These are phyloP conservation scores for Pseudotriccus pelzelni DNA, from an alignment of 2,797 vertebrate genomes.

Conservation along the genomic window DNA sequence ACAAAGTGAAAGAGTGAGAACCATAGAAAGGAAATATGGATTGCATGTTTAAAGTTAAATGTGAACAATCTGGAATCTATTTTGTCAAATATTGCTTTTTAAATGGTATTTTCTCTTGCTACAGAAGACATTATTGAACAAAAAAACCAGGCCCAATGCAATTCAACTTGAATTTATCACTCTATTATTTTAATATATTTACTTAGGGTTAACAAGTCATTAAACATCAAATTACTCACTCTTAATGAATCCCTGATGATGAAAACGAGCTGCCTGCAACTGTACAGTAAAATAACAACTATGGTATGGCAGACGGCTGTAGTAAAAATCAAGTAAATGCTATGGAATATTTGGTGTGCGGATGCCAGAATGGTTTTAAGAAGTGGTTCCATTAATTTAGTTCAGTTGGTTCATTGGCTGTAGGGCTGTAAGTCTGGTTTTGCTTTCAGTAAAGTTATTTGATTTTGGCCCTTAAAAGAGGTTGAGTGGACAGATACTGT, in stretches of 20 bases:
- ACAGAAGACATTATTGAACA: conserved; percentile 61
- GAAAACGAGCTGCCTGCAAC: conserved; percentile 70
- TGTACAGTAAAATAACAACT: conserved; percentile 69
- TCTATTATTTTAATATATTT: conserved; percentile 80
- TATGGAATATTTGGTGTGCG: conserved; percentile 24
- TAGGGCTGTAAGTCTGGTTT: background rate
- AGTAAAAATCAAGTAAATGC: conserved; percentile 69
- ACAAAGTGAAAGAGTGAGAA: background rate
- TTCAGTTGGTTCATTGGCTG: background rate
- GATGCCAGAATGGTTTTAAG: conserved; percentile 17
- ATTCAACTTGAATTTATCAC: conserved; percentile 74
- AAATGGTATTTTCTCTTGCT: conserved; percentile 66
- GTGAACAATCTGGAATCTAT: conserved; percentile 47
- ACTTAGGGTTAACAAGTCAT: conserved; percentile 78
- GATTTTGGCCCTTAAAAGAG: background rate
- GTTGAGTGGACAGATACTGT: background rate
- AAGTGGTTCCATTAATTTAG: background rate
- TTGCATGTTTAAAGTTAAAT: conserved; percentile 49
- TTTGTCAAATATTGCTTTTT: conserved; percentile 69
- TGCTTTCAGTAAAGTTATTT: background rate
- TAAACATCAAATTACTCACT: conserved; percentile 76
- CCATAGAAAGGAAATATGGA: conserved; percentile 7
- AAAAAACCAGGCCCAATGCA: conserved; percentile 14
- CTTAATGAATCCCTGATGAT: conserved; percentile 73
- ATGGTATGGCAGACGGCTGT: conserved; percentile 22